Evolutionary conservation across 2,797 vertebrate species (phyloP), one percentile per base, ranked within the genome.

Genomic region (Leucoraja ocellata): DNA sequence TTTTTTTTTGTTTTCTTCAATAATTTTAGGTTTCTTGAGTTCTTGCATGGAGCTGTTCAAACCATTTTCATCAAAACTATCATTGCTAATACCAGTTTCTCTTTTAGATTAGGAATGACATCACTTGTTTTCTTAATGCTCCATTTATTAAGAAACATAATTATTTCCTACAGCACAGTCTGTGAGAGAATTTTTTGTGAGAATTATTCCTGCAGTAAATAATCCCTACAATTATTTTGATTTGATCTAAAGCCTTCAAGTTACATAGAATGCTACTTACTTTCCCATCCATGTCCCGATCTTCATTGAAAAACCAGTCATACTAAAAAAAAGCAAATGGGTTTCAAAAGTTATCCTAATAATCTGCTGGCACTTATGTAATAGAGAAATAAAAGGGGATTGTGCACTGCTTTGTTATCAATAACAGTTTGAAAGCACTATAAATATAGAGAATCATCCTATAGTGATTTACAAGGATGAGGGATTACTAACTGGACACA

Each of bases 301-400:
- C 97, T 0, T 99, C 98, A 0, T 97, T 97, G 97, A 99, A 99
- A 96, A 99, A 99, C 99, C 99, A 98, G 93, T 96, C 95, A 2
- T 97, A 97, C 99, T 99, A 95, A 0, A 84, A 77, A 93, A 93
- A 95, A 78, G 68, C 9, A 93, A 39, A 80, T 39, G 28, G 90
- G 73, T 84, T 61, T 84, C 21, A 84, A 23, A 84, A 25, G 54
- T 25, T 58, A 84, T 54, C 10, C 46, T 25, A 58, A 61, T 61
- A 58, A 84, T 39, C 23, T 58, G 46, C 7, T 39, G 1, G 79
- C 36, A 76, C 25, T 73, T 76, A n/a, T 28, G 28, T 8, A 76
- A 28, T 25, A n/a, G 74, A 76, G 25, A 76, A 13, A 28, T 28
- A 28, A 28, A 76, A 76, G 25, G 28, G 74, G 74, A 28, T 76